Conservation (phyloP, 2,888 invertebrate genomes). For the Plebejus anna region DNA sequence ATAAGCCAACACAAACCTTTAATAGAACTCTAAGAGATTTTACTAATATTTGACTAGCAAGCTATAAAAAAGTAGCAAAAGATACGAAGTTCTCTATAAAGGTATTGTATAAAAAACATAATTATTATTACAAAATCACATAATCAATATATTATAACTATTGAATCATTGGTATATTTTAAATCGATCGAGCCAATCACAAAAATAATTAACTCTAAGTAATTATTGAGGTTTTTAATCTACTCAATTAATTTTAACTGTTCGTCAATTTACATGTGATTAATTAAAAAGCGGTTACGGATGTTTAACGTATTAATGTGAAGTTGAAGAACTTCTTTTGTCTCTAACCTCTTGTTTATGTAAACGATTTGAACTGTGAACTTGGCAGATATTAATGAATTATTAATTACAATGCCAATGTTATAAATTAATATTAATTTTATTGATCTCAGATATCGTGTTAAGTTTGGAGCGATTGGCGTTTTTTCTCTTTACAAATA, state of each 20-base stretch:
- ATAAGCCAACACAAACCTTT: too few species aligned
- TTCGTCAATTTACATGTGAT: background rate
- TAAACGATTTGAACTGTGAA: slow-evolving; percentile 36
- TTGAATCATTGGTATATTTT: slow-evolving; percentile 9
- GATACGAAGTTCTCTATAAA: too few species aligned
- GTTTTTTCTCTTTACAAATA: slow-evolving; percentile 1
- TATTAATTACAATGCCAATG: slow-evolving; percentile 67
- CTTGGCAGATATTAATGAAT: slow-evolving; percentile 58
- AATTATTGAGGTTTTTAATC: slow-evolving; percentile 13
- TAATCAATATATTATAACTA: background rate
- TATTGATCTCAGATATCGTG: slow-evolving; percentile 54
- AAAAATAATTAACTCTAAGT: background rate
- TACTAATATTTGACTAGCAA: too few species aligned
- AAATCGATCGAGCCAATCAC: background rate
- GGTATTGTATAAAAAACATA: background rate
- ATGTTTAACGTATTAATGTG: background rate
- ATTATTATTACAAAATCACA: background rate
- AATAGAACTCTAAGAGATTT: too few species aligned
- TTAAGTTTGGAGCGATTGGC: slow-evolving; percentile 40
- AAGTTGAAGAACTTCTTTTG: background rate
- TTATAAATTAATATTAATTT: slow-evolving; percentile 75
- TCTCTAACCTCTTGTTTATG: slow-evolving; percentile 27
- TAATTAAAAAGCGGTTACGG: background rate
- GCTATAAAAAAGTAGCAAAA: too few species aligned
- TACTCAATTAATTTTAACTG: slow-evolving; percentile 1